Evolutionary conservation across 2,888 invertebrate species (phyloP), one percentile per base, ranked within the genome.

Genomic region (Mongoloraphidia duomilia): DNA sequence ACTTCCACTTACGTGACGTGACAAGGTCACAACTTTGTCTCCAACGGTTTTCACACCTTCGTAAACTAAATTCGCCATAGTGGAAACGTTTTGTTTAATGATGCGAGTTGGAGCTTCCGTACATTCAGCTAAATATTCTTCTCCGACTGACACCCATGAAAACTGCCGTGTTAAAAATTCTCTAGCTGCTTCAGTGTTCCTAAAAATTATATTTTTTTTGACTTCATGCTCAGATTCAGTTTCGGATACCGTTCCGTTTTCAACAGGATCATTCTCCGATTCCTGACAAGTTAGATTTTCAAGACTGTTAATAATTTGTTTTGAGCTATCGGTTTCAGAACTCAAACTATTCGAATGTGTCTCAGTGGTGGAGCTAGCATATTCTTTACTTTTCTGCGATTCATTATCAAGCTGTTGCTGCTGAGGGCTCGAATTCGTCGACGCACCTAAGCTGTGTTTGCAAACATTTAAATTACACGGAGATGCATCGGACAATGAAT

Each of bases 171-270:
- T 82, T 46, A 87, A 65, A 66, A 83, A 87, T 58, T 86, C 83
- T 58, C 79, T 75, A 4, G 86, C 85, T 42, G 83, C 82, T 68
- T 82, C 82, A 34, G 84, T 82, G 61, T 85, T 84, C n/a, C 84
- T 78, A 61, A 84, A 81, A 58, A 82, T 79, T 58, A 80, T 79
- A 59, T 80, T 82, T 51, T 60, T 64, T 51, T 62, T 63, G 9
- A 55, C 44, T 11, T 13, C 50, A 44, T 47, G 50, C 45, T 52
- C 49, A 3, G 42, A 42, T 39, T 39, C 39, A 13, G 39, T 13
- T 39, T 39, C 14, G 2, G 14, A 39, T 10, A 14, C 26, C 26
- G 26, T 6, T 45, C 43, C 42, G 33, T 50, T 50, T 37, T 54
- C 55, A n/a, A 53, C 51, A 26, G 52, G 55, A 47, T 57, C 57